These are phyloP conservation scores for Menidia menidia DNA, from an alignment of 2,797 vertebrate genomes.

Conservation along the genomic window DNA sequence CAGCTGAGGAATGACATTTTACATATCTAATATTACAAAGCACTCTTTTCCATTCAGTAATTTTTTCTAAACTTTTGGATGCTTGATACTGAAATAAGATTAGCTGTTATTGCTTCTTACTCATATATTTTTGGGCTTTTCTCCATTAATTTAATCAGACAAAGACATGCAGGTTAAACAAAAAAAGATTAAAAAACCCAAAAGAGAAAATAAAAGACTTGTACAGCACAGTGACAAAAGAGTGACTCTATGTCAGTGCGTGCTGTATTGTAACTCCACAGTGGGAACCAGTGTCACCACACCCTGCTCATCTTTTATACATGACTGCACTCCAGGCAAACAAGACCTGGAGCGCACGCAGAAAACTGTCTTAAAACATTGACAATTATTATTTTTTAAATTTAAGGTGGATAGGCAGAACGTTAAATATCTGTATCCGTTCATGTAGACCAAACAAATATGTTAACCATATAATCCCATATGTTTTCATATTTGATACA, in stretches of 20 bases:
- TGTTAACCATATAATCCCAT: too few species aligned
- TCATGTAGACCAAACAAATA: not conserved
- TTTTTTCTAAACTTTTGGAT: too few species aligned
- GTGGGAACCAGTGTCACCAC: slow-evolving; percentile 20
- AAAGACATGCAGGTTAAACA: not conserved
- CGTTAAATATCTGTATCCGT: not conserved
- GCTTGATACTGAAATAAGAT: not conserved
- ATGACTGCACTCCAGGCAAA: slow-evolving; percentile 47
- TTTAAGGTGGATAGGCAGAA: not conserved
- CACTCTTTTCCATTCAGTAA: too few species aligned
- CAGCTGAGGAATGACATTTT: too few species aligned
- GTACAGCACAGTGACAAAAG: not conserved
- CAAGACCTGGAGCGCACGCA: slow-evolving; percentile 12
- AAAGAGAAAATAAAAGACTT: too few species aligned
- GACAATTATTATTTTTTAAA: not conserved
- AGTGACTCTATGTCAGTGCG: too few species aligned
- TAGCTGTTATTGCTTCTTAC: not conserved
- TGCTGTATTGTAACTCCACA: not conserved
- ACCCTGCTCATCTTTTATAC: slow-evolving; percentile 38
- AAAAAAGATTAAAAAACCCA: too few species aligned
- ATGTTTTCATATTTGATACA: too few species aligned
- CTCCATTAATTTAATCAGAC: not conserved
- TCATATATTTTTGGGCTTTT: not conserved
- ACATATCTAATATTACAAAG: too few species aligned
- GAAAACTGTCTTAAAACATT: not conserved